phyloP scores from a whole-genome alignment of 2,797 vertebrate genomes.

The Rhyacichthys aspro region DNA sequence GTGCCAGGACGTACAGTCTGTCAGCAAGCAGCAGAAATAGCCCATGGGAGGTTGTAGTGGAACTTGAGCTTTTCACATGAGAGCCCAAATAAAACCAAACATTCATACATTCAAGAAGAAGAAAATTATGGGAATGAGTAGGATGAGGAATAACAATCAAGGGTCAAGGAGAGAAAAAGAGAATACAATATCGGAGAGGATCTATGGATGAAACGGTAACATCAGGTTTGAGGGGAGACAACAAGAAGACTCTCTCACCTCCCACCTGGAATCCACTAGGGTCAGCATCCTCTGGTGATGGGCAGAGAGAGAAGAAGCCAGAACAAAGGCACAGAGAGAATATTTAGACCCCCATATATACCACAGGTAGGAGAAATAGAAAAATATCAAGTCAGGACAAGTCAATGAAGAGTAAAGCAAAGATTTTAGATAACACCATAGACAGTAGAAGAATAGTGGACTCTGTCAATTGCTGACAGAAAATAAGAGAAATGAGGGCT shows the following conservation, averaged over 20 bases:
- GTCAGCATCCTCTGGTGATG: conserved; percentile 90
- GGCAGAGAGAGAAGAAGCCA: conserved; percentile 67
- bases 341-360: conserved; percentile 59
- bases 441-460: not conserved
- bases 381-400: not conserved
- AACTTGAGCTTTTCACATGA: conserved; percentile 39
- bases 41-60: conserved; percentile 12
- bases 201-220: conserved; percentile 17
- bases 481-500: conserved; percentile 15
- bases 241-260: conserved; percentile 89
- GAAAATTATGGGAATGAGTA: conserved; percentile 24
- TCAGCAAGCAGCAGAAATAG: conserved; percentile 52
- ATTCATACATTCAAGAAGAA: conserved; percentile 17
- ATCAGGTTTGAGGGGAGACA: not conserved
- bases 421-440: not conserved
- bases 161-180: not conserved
- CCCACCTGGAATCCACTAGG: conserved; percentile 90
- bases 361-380: conserved; percentile 6
- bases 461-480: no score
- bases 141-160: conserved; percentile 2
- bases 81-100: conserved; percentile 34
- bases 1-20: conserved; percentile 46
- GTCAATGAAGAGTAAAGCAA: conserved; percentile 1
- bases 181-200: not conserved
- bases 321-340: conserved; percentile 84